phyloP scores from a whole-genome alignment of 1,140 invertebrate genomes.

The Papilio helenus region DNA sequence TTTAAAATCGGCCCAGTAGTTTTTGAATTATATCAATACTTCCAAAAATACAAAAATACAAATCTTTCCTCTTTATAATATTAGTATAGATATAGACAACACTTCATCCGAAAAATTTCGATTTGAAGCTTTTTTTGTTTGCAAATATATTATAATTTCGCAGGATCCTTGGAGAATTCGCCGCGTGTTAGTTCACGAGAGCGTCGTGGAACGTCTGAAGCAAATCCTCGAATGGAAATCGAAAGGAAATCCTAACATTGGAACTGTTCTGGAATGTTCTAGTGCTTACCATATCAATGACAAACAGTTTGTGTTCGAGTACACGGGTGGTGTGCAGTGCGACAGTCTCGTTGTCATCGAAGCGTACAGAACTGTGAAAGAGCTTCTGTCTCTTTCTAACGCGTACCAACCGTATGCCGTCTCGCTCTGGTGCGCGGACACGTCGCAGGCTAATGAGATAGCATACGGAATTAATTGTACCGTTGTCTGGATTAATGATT shows the following conservation, averaged over 20 bases:
- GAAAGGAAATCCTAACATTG: not conserved
- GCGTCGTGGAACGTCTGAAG: slow-evolving; percentile 48
- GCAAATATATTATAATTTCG: slow-evolving; percentile 36
- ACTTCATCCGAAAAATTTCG: no score
- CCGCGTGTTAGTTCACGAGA: slow-evolving; percentile 56
- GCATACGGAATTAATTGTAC: slow-evolving; percentile 21
- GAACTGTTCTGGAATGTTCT: slow-evolving; percentile 14
- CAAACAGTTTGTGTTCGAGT: slow-evolving; percentile 53
- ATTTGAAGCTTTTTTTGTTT: no score
- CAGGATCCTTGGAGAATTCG: slow-evolving; percentile 56
- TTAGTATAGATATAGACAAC: no score
- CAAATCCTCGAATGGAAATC: slow-evolving; percentile 49
- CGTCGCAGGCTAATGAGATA: slow-evolving; percentile 37
- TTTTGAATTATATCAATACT: no score
- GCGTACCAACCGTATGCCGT: slow-evolving; percentile 41
- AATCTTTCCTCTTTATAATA: no score
- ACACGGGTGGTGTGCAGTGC: slow-evolving; percentile 13
- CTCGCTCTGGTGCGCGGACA: slow-evolving; percentile 38
- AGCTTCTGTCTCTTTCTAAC: slow-evolving; percentile 48
- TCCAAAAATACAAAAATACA: no score
- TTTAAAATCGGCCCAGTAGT: no score
- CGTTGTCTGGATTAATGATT: slow-evolving; percentile 39
- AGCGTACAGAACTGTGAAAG: slow-evolving; percentile 59
- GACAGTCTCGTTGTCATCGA: slow-evolving; percentile 45
- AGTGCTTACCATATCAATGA: slow-evolving; percentile 41